Conservation (phyloP, 2,888 invertebrate genomes). For the Melipona bicolor region DNA sequence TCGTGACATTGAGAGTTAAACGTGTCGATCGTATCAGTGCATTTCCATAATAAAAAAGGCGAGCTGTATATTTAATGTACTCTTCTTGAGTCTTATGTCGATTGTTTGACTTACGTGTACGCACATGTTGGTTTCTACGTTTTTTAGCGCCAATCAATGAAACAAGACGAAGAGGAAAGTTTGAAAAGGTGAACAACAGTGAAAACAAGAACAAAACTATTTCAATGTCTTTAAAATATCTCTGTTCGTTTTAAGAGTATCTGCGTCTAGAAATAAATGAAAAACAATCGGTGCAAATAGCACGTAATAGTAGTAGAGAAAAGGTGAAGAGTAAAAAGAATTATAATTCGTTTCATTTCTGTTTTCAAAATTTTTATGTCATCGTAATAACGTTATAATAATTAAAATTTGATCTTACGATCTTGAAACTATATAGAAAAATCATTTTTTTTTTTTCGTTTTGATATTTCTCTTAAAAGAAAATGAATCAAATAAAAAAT, state of each 20-base stretch:
- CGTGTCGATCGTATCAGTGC: background rate
- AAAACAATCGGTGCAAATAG: too few relatives aligned
- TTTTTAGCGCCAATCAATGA: background rate
- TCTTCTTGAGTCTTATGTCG: background rate
- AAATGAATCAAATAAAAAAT: too few relatives aligned
- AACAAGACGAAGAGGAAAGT: background rate
- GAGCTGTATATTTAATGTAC: slow-evolving; percentile 3
- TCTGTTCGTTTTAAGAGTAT: background rate
- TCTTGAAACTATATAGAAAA: too few relatives aligned
- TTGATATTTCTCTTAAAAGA: too few relatives aligned
- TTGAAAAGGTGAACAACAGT: background rate
- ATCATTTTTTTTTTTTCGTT: background rate
- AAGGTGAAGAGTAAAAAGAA: too few relatives aligned
- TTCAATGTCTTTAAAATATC: background rate
- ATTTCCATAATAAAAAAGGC: background rate
- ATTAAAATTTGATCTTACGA: too few relatives aligned
- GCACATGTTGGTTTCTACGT: too few relatives aligned
- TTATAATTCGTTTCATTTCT: too few relatives aligned
- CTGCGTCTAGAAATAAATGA: background rate
- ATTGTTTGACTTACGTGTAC: background rate
- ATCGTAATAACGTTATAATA: too few relatives aligned
- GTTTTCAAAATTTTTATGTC: too few relatives aligned
- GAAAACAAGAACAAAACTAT: background rate
- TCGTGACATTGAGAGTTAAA: background rate
- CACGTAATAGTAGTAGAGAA: too few relatives aligned